Evolutionary conservation across 2,113 vertebrate genomes (phyloP), one percentile per base, ranked within the genome.

Genomic region (Merops nubicus): DNA sequence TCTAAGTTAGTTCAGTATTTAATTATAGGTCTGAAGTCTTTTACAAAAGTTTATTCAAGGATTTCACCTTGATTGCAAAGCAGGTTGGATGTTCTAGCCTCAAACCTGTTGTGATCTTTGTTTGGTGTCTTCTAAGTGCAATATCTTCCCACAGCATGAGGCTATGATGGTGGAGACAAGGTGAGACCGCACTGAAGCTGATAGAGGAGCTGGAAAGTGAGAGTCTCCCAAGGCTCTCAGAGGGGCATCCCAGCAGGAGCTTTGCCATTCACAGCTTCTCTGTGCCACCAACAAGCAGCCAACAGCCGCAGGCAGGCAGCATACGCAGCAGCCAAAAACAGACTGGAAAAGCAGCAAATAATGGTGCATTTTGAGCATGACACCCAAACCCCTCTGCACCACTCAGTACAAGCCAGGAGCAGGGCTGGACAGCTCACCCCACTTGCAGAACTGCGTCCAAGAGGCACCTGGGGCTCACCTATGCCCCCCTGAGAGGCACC

Each of bases 121-220:
- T 67, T n/a, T 65, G 68, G 3, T 8, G 16, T 8, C 40, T 94
- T n/a, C 40, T 21, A 26, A 69, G 53, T 18, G 68, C 83, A 84
- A 64, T 45, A 50, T 12, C 47, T 75, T 64, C 56, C 47, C 18
- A 0, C 0, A 0, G 15, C 60, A 56, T 2, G 2, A 16, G 50
- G 48, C 26, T 28, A 16, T 17, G 34, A 48, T 21, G 23, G 5
- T 34, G 36, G 59, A 50, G 85, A 18, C 16, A 18, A 54, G 21
- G 69, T 56, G 68, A 91, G 70, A 91, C 28, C 25, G 50, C 47
- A 36, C 10, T 45, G 65, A 81, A 82, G 64, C n/a, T 68, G 64
- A 38, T 0, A 17, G 53, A 78, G 36, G 34, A 63, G 50, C 9
- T 18, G 12, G 56, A 45, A 68, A 90, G 15, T 2, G 0, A 12